phyloP scores from a whole-genome alignment of 2,797 vertebrate genomes.

The Sebastes matsubarae region DNA sequence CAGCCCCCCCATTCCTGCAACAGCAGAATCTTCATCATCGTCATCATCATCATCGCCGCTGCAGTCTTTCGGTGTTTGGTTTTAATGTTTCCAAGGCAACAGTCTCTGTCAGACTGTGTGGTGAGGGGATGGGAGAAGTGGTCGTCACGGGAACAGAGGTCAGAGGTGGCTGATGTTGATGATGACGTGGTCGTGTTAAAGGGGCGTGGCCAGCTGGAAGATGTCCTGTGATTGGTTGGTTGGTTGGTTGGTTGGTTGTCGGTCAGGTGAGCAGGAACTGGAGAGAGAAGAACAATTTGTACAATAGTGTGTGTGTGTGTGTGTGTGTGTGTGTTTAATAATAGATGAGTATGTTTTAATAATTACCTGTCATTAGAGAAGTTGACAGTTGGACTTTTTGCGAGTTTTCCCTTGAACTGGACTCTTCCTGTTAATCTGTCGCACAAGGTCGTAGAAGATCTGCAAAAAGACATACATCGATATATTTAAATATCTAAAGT shows the following conservation, averaged over 20 bases:
- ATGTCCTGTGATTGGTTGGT: constrained; percentile 75
- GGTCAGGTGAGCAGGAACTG: constrained; percentile 64
- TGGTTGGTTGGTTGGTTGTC: constrained; percentile 55
- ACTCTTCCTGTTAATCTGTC: constrained; percentile 99
- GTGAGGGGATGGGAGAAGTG: constrained; percentile 19
- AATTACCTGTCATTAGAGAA: constrained; percentile 87
- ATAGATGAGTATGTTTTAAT: neutral
- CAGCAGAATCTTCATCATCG: constrained; percentile 31
- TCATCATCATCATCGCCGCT: constrained; percentile 7
- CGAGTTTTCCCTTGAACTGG: constrained; percentile 90
- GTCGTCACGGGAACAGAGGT: constrained; percentile 56
- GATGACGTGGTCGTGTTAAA: constrained; percentile 61
- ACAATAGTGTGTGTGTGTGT: neutral
- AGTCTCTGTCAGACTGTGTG: constrained; percentile 51
- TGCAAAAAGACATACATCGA: constrained; percentile 53
- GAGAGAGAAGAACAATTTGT: neutral
- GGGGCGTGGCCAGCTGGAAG: constrained; percentile 74
- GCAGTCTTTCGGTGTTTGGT: constrained; percentile 62
- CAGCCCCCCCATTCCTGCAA: constrained; percentile 32
- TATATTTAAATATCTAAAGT: neutral
- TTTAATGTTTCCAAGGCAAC: constrained; percentile 73
- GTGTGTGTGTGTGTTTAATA: neutral
- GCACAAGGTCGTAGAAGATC: constrained; percentile 99
- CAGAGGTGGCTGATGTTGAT: constrained; percentile 54
- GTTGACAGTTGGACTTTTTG: constrained; percentile 93